These are phyloP conservation scores for Ochotona curzoniae DNA, from an alignment of 2,113 vertebrate genomes.

Conservation along the genomic window DNA sequence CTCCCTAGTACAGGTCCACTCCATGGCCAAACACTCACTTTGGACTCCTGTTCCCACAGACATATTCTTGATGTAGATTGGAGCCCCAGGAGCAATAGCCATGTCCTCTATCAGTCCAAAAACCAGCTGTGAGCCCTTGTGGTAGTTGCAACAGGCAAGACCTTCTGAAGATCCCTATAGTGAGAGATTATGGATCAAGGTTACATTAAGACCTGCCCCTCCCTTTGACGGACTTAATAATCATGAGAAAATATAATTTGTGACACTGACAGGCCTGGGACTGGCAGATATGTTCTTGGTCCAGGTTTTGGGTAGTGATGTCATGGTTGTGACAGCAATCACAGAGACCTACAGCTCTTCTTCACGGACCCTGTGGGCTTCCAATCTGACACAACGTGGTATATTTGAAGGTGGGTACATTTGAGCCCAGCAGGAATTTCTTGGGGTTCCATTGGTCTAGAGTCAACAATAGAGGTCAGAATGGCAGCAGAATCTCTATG, in stretches of 20 bases:
- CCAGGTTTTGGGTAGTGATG: slow-evolving; percentile 15
- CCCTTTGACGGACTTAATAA: neutral
- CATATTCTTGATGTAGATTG: neutral
- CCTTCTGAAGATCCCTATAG: slow-evolving; percentile 25
- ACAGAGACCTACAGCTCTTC: neutral
- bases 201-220: neutral
- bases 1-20: neutral
- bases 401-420: neutral
- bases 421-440: neutral
- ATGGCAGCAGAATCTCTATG: neutral
- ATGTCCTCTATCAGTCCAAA: neutral
- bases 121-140: neutral
- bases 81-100: neutral
- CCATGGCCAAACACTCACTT: slow-evolving; percentile 55
- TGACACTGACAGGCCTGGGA: slow-evolving; percentile 56
- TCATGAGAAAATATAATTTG: slow-evolving; percentile 60
- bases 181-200: neutral
- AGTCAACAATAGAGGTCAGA: neutral
- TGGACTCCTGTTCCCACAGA: neutral
- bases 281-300: slow-evolving; percentile 47
- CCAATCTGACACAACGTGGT: neutral
- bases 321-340: slow-evolving; percentile 62
- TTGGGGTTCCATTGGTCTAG: neutral
- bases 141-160: slow-evolving; percentile 42
- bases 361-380: neutral